Evolutionary conservation across 2,113 vertebrate species (phyloP).

Genomic region (Phylloscopus trochilus): DNA sequence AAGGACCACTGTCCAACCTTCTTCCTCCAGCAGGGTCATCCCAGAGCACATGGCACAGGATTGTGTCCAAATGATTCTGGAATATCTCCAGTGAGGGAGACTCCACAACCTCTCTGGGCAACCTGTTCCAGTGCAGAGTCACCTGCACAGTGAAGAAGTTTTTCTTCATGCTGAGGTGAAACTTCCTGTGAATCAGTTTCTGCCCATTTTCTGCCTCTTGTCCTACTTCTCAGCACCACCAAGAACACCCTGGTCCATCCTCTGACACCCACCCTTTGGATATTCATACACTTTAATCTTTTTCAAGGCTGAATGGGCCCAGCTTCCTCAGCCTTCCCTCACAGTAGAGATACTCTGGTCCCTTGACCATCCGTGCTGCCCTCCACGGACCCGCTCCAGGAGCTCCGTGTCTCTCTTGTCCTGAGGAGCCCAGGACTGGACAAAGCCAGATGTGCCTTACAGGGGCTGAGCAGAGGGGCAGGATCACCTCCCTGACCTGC

Average conservation of each 20-base stretch:
- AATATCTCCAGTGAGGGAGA: background rate
- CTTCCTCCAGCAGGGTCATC: background rate
- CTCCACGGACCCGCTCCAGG: rapidly evolving
- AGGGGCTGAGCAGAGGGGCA: background rate
- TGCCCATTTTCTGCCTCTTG: background rate
- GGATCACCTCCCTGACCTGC: background rate
- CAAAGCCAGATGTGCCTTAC: background rate
- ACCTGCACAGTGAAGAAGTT: background rate
- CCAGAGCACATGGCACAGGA: background rate
- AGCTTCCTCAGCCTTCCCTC: background rate
- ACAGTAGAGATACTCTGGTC: background rate
- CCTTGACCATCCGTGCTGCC: no score
- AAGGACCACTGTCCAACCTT: background rate
- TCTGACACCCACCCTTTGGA: background rate
- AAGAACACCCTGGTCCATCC: background rate
- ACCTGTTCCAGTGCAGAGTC: background rate
- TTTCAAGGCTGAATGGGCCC: background rate
- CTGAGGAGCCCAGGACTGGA: background rate
- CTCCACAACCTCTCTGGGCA: background rate
- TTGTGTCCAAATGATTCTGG: background rate
- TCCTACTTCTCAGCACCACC: background rate
- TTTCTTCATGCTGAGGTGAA: background rate
- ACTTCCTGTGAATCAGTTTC: background rate
- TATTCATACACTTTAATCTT: background rate
- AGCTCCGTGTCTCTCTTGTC: background rate